Base-by-base conservation (phyloP, 2,797 vertebrate species). In the Propithecus perrieri region DNA sequence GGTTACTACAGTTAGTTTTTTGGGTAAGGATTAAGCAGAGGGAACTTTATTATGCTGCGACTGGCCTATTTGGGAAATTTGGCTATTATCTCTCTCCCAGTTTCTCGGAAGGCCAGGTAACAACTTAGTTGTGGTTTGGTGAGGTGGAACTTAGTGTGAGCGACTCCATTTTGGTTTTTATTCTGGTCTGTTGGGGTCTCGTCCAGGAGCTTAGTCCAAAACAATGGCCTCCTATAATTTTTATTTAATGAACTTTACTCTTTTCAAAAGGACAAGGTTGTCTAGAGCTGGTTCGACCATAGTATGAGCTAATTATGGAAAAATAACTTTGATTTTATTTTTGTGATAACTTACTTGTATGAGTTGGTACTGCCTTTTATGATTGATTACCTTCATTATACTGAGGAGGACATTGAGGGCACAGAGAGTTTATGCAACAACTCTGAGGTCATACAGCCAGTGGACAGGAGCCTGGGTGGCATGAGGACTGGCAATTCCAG, bases 271-370 rank as follows among this genome's bases (percentile, higher is more conserved):
- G 71, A 38, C 71, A 78, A 20, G 38, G 22, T 63, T 85, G 11
- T 30, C 43, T 4, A 85, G 46, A 79, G 55, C 65, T 91, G 18
- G 20, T 72, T 91, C 48, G 65, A 11, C 50, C 84, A 15, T 24
- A n/a, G 50, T 26, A 26, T 71, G 17, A 74, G 20, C 46, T 79
- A 79, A 93, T 92, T 50, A 53, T 57, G 35, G n/a, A 76, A 35
- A 89, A 84, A 94, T 22, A 69, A 86, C 53, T 81, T 95, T 50
- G 41, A 35, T 87, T 96, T 86, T 72, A 8, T 65, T 87, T 95
- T 84, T 91, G 76, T 85, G 92, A 84, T 80, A 89, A 71, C 41
- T 35, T 96, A 59, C 63, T 92, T 96, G 55, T 80, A 4, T 75
- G 48, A 80, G 75, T 46, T 1, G 10, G 53, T 7, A 41, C 30